Evolutionary conservation across 2,888 invertebrate species (phyloP), one percentile per base, ranked within the genome.

Genomic region (Malthinus seriepunctatus): DNA sequence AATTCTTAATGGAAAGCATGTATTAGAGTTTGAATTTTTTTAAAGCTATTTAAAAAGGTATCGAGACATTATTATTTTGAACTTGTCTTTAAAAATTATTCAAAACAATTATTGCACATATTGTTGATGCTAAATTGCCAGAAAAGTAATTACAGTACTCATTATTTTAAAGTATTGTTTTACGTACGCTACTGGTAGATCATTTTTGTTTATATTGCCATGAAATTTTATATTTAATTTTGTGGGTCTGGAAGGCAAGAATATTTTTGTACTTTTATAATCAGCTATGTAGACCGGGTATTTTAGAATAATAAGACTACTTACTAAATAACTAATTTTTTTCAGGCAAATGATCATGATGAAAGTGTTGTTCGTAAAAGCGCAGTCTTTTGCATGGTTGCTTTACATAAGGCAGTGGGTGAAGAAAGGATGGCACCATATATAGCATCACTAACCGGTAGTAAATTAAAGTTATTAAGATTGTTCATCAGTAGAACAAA

Each of bases 331-430:
- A 31, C 11, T 45, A 8, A 4, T 32, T 10, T 32, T 45, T 31
- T 9, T 1, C 32, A 95, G 89, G 87, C 95, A 63, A 95, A 96
- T 53, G 96, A 97, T 76, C 93, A 96, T 77, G 83, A 84, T 53
- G 94, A 96, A 79, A 95, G 95, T 52, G 89, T 93, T 65, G 95
- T 98, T 23, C 86, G 98, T 47, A 98, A 98, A 78, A 95, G 96
- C 68, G 93, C 95, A 8, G 95, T 97, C 11, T 97, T 98, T 81
- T 97, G 97, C 74, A 94, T 98, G 88, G 97, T 98, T 3, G 93
- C 95, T 45, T 86, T 97, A 70, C 93, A 97, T 72, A 86, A 91
- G 74, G 89, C 89, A 37, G 88, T 95, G 7, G 97, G 97, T 0
- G 94, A 95, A 74, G 91, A 91, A 23, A 83, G 87, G 35, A 85